Evolutionary conservation across 2,888 invertebrate species (phyloP), one percentile per base, ranked within the genome.

Genomic region (Elmis aenea): DNA sequence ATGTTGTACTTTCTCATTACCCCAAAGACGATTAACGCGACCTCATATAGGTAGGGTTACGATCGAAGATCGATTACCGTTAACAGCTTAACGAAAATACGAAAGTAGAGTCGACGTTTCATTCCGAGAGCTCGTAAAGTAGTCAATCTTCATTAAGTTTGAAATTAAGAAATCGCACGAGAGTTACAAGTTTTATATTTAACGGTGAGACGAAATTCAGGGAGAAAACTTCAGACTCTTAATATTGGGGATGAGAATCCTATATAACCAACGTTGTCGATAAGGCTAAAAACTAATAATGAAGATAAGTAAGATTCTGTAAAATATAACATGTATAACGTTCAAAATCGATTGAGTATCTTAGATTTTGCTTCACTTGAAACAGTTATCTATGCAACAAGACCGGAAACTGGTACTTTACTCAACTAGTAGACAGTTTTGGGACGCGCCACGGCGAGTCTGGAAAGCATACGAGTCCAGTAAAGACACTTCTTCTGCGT

Each of bases 71-170:
- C 50, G 47, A 48, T 50, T 46, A 45, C 50, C 39, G 38, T 44
- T 48, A 50, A 50, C 45, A 50, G 42, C 46, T 45, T 47, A 43
- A 44, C 27, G 44, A 42, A 50, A 48, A 50, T 46, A 41, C 40
- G 41, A 42, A 38, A 42, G 38, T 42, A 42, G 27, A 44, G 40
- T 39, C 43, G 45, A 45, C 43, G 43, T 42, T 42, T 43, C 46
- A 46, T 44, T 50, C 48, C 41, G 34, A 38, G 39, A 46, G 33
- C 46, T 46, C 47, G 46, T 46, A 46, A 50, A 50, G 47, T 46
- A 43, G 42, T 50, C 50, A 42, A 46, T 42, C 48, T 44, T 44
- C 39, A 46, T 50, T 50, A 50, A 36, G 37, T 38, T 38, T 31
- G 37, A 43, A 43, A 43, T 42, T 37, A 40, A 41, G 46, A 42